A percentile compares a stretch with the other conserved stretches of the same genome.
phyloP scores from a whole-genome alignment of 2,113 vertebrate species.

The Archocentrus centrarchus region DNA sequence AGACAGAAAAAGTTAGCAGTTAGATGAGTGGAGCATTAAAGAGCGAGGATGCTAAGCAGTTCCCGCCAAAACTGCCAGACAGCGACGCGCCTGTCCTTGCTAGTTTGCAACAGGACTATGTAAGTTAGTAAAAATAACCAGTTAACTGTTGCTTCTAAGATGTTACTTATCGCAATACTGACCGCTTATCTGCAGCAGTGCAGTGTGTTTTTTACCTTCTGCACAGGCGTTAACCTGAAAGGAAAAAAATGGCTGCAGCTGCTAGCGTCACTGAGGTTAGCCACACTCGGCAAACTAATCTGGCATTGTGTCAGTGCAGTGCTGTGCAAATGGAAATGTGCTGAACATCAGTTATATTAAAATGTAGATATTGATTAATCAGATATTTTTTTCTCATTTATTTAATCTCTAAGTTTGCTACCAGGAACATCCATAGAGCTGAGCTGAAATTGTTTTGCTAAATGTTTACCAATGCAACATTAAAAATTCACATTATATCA shows the following conservation, averaged over 20 bases:
- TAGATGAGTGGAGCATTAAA: not conserved
- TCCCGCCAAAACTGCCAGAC: not conserved
- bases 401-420: not conserved
- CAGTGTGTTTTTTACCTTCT: not conserved
- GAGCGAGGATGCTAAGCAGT: not conserved
- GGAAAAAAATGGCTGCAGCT: not conserved
- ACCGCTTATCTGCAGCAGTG: not conserved
- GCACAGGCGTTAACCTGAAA: not conserved
- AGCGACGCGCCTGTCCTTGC: not conserved
- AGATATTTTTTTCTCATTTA: too few species aligned
- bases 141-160: not conserved
- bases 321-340: not conserved
- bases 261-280: not conserved
- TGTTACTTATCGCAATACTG: not conserved
- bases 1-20: not conserved
- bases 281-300: not conserved
- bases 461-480: not conserved
- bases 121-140: not conserved
- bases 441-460: conserved; percentile 3
- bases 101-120: not conserved
- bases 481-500: not conserved
- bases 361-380: not conserved
- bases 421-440: not conserved
- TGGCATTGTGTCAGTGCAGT: not conserved
- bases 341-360: not conserved